These are phyloP conservation scores for Drosophila nigromelanica DNA, from an alignment of 1,140 invertebrate genomes.

Conservation along the genomic window DNA sequence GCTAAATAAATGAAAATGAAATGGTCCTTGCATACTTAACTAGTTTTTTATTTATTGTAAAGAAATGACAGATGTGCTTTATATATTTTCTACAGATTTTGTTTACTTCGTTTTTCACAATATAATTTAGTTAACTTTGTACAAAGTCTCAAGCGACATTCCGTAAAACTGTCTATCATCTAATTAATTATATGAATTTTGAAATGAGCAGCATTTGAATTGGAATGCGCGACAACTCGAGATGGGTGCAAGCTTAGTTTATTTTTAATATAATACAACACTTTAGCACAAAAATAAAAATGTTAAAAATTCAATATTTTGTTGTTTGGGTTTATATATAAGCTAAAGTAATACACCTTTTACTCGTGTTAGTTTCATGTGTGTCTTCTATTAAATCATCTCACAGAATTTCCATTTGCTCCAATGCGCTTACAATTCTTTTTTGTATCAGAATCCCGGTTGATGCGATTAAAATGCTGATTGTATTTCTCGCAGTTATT, in stretches of 20 bases:
- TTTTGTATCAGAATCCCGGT: slow-evolving; percentile 3
- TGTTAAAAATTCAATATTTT: no score
- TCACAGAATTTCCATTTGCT: not conserved
- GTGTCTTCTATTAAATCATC: not conserved
- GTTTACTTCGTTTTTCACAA: not conserved
- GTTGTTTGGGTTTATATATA: no score
- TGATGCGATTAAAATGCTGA: slow-evolving; percentile 20
- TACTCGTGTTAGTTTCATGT: no score
- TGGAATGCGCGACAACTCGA: not conserved
- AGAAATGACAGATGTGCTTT: no score
- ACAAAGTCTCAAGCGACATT: not conserved
- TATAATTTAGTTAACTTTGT: not conserved
- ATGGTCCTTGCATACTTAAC: no score
- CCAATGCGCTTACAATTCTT: not conserved
- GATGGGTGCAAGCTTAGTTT: no score
- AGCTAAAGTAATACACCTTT: no score
- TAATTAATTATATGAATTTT: not conserved
- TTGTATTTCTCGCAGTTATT: slow-evolving; percentile 26
- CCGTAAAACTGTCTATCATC: slow-evolving; percentile 1
- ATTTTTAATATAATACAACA: no score
- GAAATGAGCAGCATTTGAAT: not conserved
- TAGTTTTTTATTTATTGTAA: no score
- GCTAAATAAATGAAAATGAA: no score
- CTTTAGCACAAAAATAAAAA: no score
- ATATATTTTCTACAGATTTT: not conserved